Conservation (phyloP, 2,113 vertebrate genomes). For the Alexandromys fortis region DNA sequence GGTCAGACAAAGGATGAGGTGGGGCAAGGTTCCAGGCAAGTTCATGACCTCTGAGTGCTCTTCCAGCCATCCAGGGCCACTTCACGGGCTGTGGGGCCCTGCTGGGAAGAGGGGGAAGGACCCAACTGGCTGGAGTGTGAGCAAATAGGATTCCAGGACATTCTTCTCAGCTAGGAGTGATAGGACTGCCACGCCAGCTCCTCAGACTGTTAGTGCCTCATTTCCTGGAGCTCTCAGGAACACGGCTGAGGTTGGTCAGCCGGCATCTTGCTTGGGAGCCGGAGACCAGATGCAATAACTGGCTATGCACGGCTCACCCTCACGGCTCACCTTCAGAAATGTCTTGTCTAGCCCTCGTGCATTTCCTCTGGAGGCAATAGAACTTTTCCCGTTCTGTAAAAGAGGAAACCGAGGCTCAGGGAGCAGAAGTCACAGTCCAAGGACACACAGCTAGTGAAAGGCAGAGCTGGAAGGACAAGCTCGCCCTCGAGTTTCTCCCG, state of each 20-base stretch:
- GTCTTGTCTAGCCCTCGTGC: conserved; percentile 10
- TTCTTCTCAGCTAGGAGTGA: not conserved
- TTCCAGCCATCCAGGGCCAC: not conserved
- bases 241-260: not conserved
- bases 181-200: not conserved
- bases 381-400: not conserved
- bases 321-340: too few species aligned
- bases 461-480: not conserved
- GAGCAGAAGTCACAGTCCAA: not conserved
- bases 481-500: not conserved
- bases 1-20: not conserved
- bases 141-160: not conserved
- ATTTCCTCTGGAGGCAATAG: not conserved
- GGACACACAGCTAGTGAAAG: not conserved
- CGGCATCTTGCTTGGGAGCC: not conserved
- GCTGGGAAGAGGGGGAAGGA: not conserved
- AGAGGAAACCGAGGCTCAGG: not conserved
- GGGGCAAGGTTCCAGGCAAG: not conserved
- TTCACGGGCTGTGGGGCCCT: not conserved
- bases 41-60: not conserved
- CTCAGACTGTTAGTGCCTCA: not conserved
- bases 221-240: not conserved
- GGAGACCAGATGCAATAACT: not conserved
- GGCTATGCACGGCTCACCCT: not conserved
- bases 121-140: not conserved